Conservation (phyloP, 2,888 invertebrate species). For the Adelognathus sp. region DNA sequence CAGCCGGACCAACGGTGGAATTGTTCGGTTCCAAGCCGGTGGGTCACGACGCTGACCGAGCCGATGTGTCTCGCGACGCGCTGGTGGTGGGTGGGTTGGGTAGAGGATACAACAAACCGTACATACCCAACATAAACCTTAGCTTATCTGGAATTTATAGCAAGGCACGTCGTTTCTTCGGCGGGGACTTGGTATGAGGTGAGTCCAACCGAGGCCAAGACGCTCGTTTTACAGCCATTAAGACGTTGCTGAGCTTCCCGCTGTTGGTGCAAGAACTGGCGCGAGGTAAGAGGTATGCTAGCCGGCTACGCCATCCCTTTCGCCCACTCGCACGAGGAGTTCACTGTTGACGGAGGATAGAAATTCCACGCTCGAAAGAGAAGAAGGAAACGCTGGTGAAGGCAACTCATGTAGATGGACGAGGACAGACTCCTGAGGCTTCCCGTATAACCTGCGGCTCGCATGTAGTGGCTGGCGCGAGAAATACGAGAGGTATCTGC, state of each 20-base stretch:
- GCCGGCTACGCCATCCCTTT: slow-evolving; percentile 3
- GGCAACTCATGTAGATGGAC: slow-evolving; percentile 34
- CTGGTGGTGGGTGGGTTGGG: background rate
- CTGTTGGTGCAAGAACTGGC: slow-evolving; percentile 8
- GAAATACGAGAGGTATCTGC: slow-evolving; percentile 57
- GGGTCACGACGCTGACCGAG: slow-evolving; percentile 1
- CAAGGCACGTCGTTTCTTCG: slow-evolving; percentile 72
- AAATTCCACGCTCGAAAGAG: slow-evolving; percentile 55
- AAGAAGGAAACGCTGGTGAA: slow-evolving; percentile 5
- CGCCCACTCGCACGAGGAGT: background rate
- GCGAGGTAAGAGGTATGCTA: slow-evolving; percentile 19
- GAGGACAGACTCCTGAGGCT: slow-evolving; percentile 36
- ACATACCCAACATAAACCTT: slow-evolving; percentile 67
- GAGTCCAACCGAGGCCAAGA: slow-evolving; percentile 47
- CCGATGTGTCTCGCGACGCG: slow-evolving; percentile 30
- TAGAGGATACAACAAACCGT: slow-evolving; percentile 5
- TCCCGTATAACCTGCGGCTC: slow-evolving; percentile 10
- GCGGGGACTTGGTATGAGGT: slow-evolving; percentile 24
- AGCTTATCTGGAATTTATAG: slow-evolving; percentile 76
- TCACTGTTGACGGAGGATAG: slow-evolving; percentile 24
- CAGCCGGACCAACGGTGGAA: slow-evolving; percentile 12
- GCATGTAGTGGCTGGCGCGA: slow-evolving; percentile 32
- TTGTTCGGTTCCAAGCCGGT: slow-evolving; percentile 23
- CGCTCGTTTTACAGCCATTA: slow-evolving; percentile 66
- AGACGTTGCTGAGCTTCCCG: slow-evolving; percentile 49